These are phyloP conservation scores for Siderastrea siderea DNA, from an alignment of 92 coral and sea anemone genomes.

Conservation along the genomic window DNA sequence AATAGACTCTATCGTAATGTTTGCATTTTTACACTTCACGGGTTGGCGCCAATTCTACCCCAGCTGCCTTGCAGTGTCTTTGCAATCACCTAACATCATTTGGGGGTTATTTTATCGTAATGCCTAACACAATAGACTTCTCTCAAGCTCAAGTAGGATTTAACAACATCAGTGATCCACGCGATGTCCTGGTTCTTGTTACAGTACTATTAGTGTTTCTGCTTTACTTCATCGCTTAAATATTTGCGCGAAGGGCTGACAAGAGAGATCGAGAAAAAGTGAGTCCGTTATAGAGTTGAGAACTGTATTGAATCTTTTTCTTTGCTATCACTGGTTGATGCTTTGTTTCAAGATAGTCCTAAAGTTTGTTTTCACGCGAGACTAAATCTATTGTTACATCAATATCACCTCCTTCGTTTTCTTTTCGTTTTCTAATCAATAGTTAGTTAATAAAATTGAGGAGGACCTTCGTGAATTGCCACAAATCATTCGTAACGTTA, in stretches of 20 bases:
- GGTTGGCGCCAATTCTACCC: background rate
- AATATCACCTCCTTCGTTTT: too few species aligned
- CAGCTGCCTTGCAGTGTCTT: too few species aligned
- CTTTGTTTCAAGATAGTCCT: too few species aligned
- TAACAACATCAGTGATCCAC: background rate
- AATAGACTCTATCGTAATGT: background rate
- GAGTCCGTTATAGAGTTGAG: background rate
- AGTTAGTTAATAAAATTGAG: too few species aligned
- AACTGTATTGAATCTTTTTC: too few species aligned
- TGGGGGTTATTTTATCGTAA: background rate
- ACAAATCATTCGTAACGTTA: too few species aligned
- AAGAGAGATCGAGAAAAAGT: slow-evolving; percentile 68
- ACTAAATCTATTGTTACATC: too few species aligned
- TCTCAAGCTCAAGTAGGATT: slow-evolving; percentile 11
- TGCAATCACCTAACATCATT: too few species aligned
- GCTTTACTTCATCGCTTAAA: slow-evolving; percentile 6
- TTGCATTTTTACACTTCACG: background rate
- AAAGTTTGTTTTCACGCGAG: too few species aligned
- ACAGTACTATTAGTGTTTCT: background rate
- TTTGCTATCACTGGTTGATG: too few species aligned
- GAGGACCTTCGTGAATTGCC: too few species aligned
- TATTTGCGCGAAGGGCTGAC: slow-evolving; percentile 59
- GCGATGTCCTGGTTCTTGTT: background rate
- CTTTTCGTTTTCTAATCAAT: too few species aligned
- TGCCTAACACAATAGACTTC: slow-evolving; percentile 41